Base-by-base conservation (phyloP, 23 tunicate species). In the Trididemnum clinides region DNA sequence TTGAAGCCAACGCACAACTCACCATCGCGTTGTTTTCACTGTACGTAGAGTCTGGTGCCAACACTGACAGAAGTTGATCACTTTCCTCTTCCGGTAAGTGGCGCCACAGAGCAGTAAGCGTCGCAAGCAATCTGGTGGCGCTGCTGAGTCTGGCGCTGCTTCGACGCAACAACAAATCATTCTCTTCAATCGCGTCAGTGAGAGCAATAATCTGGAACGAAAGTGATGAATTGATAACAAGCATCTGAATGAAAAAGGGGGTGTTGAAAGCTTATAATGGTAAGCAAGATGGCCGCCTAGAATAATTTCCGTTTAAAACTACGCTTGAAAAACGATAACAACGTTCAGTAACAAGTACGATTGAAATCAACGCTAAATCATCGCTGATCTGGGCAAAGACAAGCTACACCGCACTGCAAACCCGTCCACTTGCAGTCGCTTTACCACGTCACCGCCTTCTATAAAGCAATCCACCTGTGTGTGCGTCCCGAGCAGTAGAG, bases 381-480 rank as follows among this genome's bases (percentile, higher is more conserved):
- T n/a, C n/a, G n/a, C n/a, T n/a, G n/a, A n/a, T n/a, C n/a, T n/a
- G n/a, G n/a, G n/a, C n/a, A n/a, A n/a, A n/a, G n/a, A n/a, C 54
- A 44, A 44, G 15, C 54, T 44, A 44, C 54, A 44, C 54, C 10
- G 54, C 54, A 44, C 15, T 44, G 15, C 10, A 10, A 44, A 10
- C 15, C 15, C 54, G 15, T 7, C 54, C 15, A 44, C 10, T 44
- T 44, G 15, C 54, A 44, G 15, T 7, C n/a, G n/a, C n/a, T n/a
- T n/a, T n/a, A n/a, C n/a, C n/a, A n/a, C n/a, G n/a, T n/a, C n/a
- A n/a, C n/a, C n/a, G n/a, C n/a, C n/a, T n/a, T n/a, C n/a, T n/a
- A n/a, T n/a, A n/a, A n/a, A n/a, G n/a, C n/a, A n/a, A 27, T 33
- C n/a, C 33, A 94, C 98, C 88, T 94, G 98, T 39, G 81, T 50